Base-by-base conservation (phyloP, 2,797 vertebrate genomes). In the Karalla daura region DNA sequence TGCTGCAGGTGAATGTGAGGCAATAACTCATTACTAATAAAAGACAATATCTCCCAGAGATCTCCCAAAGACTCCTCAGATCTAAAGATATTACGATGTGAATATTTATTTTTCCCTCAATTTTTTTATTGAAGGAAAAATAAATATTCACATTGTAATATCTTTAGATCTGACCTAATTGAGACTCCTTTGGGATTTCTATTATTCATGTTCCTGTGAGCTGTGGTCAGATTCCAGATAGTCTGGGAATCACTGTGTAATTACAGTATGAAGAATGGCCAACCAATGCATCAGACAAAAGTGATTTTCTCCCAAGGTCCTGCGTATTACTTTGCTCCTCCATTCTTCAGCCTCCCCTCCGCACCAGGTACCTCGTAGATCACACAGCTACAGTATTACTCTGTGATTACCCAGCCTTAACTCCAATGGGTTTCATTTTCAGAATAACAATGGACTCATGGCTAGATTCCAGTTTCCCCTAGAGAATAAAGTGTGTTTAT, bases 231-330 rank as follows among this genome's bases (percentile, higher is more conserved):
- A 52, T 23, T 69, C 14, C 21, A 59, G 67, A 73, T 28, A 46
- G 65, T 37, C 51, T 25, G 30, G 49, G 33, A 76, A 66, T 80
- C 70, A 52, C 28, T 30, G 30, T 59, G 74, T 78, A 85, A 84
- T 84, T 84, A 69, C 33, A 69, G 50, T 18, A 54, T 70, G 84
- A 89, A 28, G 17, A 82, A 82, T 86, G 61, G 61, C 68, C 70
- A 12, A 47, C 7, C 37, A 1, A 58, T 53, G 68, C 58, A 63
- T 65, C 67, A 50, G 64, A 70, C 70, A 39, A 60, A 74, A 66
- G 64, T 36, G 61, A 58, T 74, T 75, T 79, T 59, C 69, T 74
- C 52, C 45, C 65, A 74, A 74, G 67, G 77, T 78, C 68, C 67
- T 15, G 49, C 6, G 54, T 50, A 71, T 68, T 79, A 72, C 70